Evolutionary conservation across 2,888 invertebrate species (phyloP), one percentile per base, ranked within the genome.

Genomic region (Dasypogon diadema): DNA sequence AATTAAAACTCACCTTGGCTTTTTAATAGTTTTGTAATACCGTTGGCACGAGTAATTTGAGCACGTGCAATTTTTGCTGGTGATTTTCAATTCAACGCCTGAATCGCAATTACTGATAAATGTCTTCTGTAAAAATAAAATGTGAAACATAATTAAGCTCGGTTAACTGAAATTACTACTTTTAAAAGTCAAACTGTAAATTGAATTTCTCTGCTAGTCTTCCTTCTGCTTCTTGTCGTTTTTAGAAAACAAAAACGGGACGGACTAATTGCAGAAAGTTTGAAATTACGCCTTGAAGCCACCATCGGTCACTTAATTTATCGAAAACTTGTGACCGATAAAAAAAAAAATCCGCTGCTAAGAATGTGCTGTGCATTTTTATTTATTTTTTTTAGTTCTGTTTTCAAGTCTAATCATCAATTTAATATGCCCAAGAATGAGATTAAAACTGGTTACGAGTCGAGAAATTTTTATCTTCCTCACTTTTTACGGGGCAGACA

Each of bases 41-140:
- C 76, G 76, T 42, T 42, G 42, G 68, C 76, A 76, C 14, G 76
- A 48, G 46, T 55, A 76, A 65, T 76, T 76, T 34, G 26, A 46
- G 34, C 76, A 76, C 42, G 76, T 65, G 58, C 76, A 76, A 60
- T 76, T 76, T 65, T 48, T 63, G 24, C 55, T 76, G n/a, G 54
- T 63, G 18, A 76, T 51, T 74, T 76, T 76, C 30, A 76, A 56
- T 16, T 76, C 76, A 4, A 68, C 74, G 30, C 16, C 65, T 3
- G 76, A 76, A 18, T 76, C 76, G 26, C 76, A 76, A 46, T 76
- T 76, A n/a, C 51, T 51, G 51, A 74, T 54, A 56, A 42, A 76
- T 12, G 63, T 37, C 18, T 37, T 74, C 76, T 76, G 68, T 12
- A 75, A 65, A 21, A 51, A 51, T 8, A 51, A 51, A 21, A 51